Evolutionary conservation across 2,888 invertebrate genomes (phyloP), one percentile per base, ranked within the genome.

Genomic region (Nomada ruficornis): DNA sequence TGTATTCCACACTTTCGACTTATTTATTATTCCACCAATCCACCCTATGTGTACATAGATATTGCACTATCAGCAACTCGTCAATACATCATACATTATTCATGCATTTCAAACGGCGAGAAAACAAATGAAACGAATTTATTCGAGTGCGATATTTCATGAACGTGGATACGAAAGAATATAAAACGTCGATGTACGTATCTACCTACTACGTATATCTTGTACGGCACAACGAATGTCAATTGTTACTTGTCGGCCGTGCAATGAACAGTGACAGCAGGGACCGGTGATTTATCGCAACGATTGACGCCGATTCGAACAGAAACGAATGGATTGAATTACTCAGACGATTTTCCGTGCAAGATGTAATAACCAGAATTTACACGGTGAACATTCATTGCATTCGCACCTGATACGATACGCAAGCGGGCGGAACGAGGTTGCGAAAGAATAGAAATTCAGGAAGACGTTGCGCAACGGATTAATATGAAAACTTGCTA

Each of bases 231-330:
- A 80, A 69, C 86, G 87, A 72, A 71, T 64, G 84, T 86, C 87
- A 86, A 64, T 86, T 85, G 87, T 85, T 73, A 75, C 69, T 50
- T 68, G 82, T 80, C 75, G 42, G 44, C 50, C 64, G 50, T 52
- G 70, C 80, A 59, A 82, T 69, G 77, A 87, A 80, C 80, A 80
- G 70, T 78, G 82, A 80, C 86, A 67, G 72, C 36, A 59, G 65
- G 69, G 29, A 42, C 26, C 29, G 84, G 76, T 77, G 80, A 86
- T 86, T 84, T 80, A 85, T 57, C 57, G 77, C 59, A 57, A n/a
- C 69, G 84, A 80, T 77, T 67, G 68, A 57, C 78, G 78, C 81
- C 77, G 36, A n/a, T 55, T 55, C 44, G 65, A 79, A 63, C 57
- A 4, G 54, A 71, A 64, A 59, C 63, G 52, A 71, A 75, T 57